Conservation (phyloP, 2,888 invertebrate genomes). For the Philaethria dido region DNA sequence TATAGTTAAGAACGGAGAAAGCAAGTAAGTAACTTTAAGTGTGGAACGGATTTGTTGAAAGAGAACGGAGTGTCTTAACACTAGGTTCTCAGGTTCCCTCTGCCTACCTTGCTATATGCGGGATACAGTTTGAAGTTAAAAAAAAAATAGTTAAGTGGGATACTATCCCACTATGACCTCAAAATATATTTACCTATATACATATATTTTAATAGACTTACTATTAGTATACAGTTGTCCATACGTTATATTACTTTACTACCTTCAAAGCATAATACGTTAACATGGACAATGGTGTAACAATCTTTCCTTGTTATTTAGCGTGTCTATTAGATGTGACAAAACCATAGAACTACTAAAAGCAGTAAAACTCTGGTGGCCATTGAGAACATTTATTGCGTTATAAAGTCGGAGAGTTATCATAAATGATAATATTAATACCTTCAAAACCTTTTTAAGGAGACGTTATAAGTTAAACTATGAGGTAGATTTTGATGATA, state of each 20-base stretch:
- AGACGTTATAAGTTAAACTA: neutral
- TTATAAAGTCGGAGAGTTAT: constrained; percentile 46
- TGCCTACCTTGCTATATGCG: too few species aligned
- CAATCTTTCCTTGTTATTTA: constrained; percentile 39
- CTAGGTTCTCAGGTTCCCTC: too few species aligned
- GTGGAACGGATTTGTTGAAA: too few species aligned
- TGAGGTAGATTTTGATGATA: neutral
- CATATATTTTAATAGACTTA: too few species aligned
- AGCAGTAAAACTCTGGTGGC: constrained; percentile 46
- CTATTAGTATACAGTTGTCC: neutral
- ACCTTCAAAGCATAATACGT: constrained; percentile 12
- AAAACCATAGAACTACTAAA: constrained; percentile 39
- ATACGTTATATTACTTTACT: constrained; percentile 3
- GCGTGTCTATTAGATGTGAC: constrained; percentile 44
- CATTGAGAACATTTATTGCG: constrained; percentile 46
- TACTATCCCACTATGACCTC: too few species aligned
- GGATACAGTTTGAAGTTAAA: too few species aligned
- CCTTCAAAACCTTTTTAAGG: constrained; percentile 38
- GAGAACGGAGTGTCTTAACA: too few species aligned
- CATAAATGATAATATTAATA: constrained; percentile 47
- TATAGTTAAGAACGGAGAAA: too few species aligned
- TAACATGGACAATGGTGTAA: constrained; percentile 20
- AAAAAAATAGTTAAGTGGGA: too few species aligned
- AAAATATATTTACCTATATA: too few species aligned
- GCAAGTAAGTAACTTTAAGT: too few species aligned